Evolutionary conservation across 2,888 invertebrate species (phyloP), one percentile per base, ranked within the genome.

Genomic region (Oeneis ivallda): DNA sequence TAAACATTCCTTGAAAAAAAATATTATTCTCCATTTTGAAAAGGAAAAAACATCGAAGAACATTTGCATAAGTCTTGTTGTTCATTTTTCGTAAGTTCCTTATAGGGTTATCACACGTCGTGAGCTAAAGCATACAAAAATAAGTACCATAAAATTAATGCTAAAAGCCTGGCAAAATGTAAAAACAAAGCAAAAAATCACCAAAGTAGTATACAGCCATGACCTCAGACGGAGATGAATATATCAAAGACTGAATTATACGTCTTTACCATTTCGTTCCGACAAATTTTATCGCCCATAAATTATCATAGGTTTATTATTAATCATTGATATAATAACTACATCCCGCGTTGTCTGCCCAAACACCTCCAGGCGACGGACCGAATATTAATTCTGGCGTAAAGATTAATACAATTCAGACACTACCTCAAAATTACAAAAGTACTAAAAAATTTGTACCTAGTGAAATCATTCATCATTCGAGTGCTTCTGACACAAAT

Each of bases 321-420:
- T 68, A 72, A 75, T 75, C 72, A 74, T 69, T 62, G 74, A 71
- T 71, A 70, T 72, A 75, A 75, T 78, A 73, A 75, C 73, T 73
- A 73, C 70, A 82, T 71, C 65, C 68, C 64, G 60, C 62, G 56
- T 49, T 69, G 67, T 73, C 67, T 71, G 60, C 62, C 65, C 73
- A 74, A 77, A 79, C 80, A 81, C 79, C 79, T 81, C 76, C 70
- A 69, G 71, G 77, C 77, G 77, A 78, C 79, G 74, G 66, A 72
- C 67, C 74, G 78, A 79, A 71, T 74, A 81, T 81, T 79, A 80
- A 82, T 81, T 79, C 79, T 63, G 10, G n/a, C 54, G 67, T 53
- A 74, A n/a, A n/a, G 72, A 69, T 39, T 60, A 61, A 32, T 26
- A 52, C 0, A 26, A n/a, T 15, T 57, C 43, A 57, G 57, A 43